phyloP scores from a whole-genome alignment of 1,140 invertebrate genomes.

The Drosophila ficusphila region DNA sequence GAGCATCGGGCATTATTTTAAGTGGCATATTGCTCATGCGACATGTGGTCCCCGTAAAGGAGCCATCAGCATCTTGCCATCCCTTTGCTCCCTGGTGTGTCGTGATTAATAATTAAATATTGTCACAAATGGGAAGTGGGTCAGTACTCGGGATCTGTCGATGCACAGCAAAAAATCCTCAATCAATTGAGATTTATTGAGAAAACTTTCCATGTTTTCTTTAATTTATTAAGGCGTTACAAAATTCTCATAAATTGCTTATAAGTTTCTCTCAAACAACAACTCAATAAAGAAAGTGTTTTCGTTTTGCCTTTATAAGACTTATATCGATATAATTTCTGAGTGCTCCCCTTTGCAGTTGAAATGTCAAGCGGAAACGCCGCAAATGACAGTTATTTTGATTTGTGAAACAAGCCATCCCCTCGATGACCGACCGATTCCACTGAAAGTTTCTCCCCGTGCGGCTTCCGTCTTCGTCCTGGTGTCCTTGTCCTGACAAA shows the following conservation, averaged over 20 bases:
- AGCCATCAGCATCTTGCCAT: constrained; percentile 23
- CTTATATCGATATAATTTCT: too few species aligned
- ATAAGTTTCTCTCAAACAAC: background rate
- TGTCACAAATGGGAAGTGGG: constrained; percentile 55
- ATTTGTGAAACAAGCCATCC: background rate
- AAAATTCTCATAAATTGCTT: too few species aligned
- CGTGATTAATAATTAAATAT: constrained; percentile 78
- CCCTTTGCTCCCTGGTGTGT: constrained; percentile 23
- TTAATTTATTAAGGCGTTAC: too few species aligned
- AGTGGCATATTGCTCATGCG: constrained; percentile 80
- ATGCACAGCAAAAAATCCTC: constrained; percentile 12
- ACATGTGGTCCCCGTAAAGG: constrained; percentile 47
- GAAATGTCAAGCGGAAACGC: background rate
- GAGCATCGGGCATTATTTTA: constrained; percentile 68
- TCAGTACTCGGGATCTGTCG: background rate
- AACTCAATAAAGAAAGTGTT: too few species aligned
- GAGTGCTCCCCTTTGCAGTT: too few species aligned
- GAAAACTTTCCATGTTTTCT: too few species aligned
- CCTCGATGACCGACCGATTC: constrained; percentile 14
- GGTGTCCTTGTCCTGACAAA: constrained; percentile 1
- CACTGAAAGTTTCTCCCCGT: constrained; percentile 1
- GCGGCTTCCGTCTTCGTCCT: background rate
- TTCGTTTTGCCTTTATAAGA: too few species aligned
- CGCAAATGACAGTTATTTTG: background rate
- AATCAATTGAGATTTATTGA: too few species aligned